These are phyloP conservation scores for Rhynchomys soricoides DNA, from an alignment of 2,113 vertebrate species.

Conservation along the genomic window DNA sequence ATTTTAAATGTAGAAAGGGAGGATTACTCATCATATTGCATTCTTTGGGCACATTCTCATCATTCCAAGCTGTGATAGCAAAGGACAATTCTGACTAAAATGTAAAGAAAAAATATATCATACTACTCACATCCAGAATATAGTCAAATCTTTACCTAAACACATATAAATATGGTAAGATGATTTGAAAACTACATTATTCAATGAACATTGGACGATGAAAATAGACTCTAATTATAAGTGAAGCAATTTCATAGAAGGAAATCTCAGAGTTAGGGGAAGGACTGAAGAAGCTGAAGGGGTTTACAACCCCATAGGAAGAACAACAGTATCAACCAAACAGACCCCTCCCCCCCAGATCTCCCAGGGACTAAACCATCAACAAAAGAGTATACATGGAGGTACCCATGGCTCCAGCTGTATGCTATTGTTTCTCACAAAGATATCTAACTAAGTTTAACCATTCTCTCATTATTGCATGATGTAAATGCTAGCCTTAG, in stretches of 20 bases:
- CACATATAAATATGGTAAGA: not conserved
- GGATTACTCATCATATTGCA: not conserved
- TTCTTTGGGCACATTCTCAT: rapidly evolving
- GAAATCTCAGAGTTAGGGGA: too few species aligned
- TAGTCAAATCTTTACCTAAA: not conserved
- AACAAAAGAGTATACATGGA: too few species aligned
- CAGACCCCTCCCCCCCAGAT: too few species aligned
- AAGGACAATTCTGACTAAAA: not conserved
- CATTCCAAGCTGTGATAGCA: not conserved
- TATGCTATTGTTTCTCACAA: not conserved
- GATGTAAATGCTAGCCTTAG: not conserved
- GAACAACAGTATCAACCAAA: too few species aligned
- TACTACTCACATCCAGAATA: not conserved
- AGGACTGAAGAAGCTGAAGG: too few species aligned
- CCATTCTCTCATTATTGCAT: not conserved
- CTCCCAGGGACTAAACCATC: too few species aligned
- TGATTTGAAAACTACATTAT: not conserved
- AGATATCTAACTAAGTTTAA: not conserved
- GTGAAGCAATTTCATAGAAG: too few species aligned
- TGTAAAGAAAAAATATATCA: not conserved
- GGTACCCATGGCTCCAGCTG: too few species aligned
- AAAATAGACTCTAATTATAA: too few species aligned
- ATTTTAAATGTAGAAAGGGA: not conserved
- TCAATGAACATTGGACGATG: not conserved
- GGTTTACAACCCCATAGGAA: too few species aligned